phyloP scores from a whole-genome alignment of 2,797 vertebrate species.

The Ambastaia sidthimunki region DNA sequence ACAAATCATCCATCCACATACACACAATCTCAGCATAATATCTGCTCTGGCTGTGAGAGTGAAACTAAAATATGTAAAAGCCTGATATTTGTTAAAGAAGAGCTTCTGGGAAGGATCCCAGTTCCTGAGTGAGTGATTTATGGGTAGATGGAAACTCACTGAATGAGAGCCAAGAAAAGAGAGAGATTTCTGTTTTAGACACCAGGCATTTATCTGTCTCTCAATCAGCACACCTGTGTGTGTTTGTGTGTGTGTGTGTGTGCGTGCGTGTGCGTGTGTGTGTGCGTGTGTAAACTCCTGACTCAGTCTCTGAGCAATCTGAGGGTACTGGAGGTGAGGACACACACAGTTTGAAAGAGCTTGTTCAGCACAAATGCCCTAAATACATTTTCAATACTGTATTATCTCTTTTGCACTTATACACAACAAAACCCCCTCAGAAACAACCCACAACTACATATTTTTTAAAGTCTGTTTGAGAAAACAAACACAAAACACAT shows the following conservation, averaged over 20 bases:
- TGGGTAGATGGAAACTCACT: constrained; percentile 13
- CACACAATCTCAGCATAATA: neutral
- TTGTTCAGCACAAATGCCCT: constrained; percentile 18
- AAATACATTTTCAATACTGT: constrained; percentile 16
- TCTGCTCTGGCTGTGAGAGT: neutral
- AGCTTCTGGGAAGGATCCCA: constrained; percentile 44
- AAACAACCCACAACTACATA: neutral
- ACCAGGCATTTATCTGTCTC: constrained; percentile 45
- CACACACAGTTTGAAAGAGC: constrained; percentile 11
- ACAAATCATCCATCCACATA: neutral
- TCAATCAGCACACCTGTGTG: constrained; percentile 39
- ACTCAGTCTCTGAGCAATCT: constrained; percentile 28
- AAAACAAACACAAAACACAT: constrained; percentile 26
- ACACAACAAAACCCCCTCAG: neutral
- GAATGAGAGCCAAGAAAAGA: constrained; percentile 5
- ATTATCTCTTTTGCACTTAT: neutral
- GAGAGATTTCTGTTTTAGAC: constrained; percentile 27
- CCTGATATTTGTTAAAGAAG: constrained; percentile 32
- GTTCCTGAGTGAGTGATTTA: constrained; percentile 27
- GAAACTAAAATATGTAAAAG: constrained; percentile 22
- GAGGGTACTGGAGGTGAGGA: constrained; percentile 15
- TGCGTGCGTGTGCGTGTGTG: neutral
- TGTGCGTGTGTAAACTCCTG: constrained; percentile 22
- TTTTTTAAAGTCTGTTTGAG: neutral
- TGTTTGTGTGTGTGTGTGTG: neutral